phyloP scores from a whole-genome alignment of 2,888 invertebrate genomes.

The Hylaea fasciaria region DNA sequence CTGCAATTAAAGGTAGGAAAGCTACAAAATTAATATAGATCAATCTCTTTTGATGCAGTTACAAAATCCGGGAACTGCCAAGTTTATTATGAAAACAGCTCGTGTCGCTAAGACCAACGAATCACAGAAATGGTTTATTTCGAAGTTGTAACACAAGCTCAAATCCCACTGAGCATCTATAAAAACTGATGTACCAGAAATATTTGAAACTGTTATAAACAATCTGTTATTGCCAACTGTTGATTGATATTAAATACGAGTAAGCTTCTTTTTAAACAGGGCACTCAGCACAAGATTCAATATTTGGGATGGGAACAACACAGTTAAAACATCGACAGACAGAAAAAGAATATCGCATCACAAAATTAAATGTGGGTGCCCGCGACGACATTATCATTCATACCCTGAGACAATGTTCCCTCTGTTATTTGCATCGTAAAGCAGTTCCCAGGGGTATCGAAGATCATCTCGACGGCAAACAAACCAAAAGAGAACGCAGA shows the following conservation, averaged over 20 bases:
- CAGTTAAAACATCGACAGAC: neutral
- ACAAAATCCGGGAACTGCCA: neutral
- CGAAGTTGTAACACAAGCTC: neutral
- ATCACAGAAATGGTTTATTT: neutral
- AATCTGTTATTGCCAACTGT: too few species aligned
- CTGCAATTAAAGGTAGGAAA: too few species aligned
- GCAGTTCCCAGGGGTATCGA: constrained; percentile 38
- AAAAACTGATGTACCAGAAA: too few species aligned
- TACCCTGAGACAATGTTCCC: too few species aligned
- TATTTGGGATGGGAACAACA: neutral
- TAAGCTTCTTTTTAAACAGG: too few species aligned
- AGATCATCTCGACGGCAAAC: constrained; percentile 52
- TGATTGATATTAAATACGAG: too few species aligned
- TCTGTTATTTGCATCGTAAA: neutral
- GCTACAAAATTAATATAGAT: neutral
- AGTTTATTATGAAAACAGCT: neutral
- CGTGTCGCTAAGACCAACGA: neutral
- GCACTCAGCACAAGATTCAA: neutral
- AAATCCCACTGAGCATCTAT: too few species aligned
- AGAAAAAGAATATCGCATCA: neutral
- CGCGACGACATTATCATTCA: too few species aligned
- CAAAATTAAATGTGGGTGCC: too few species aligned
- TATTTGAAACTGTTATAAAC: too few species aligned
- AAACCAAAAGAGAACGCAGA: constrained; percentile 57
- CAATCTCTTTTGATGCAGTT: too few species aligned